These are phyloP conservation scores for Harpegnathos saltator DNA, from an alignment of 1,140 invertebrate genomes.

Conservation along the genomic window DNA sequence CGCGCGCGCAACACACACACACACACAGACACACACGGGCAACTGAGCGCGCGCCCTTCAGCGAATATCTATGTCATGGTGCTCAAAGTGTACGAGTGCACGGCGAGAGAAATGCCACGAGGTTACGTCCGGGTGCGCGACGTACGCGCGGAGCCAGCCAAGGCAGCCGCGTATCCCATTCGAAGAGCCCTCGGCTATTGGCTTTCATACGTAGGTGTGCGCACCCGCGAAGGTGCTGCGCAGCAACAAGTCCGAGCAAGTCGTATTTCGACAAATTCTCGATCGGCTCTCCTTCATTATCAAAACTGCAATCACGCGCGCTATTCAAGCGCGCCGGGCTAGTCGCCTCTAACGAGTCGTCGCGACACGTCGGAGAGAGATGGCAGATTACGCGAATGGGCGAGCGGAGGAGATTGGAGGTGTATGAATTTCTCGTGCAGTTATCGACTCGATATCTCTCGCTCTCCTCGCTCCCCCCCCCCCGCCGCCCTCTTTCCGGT, in stretches of 20 bases:
- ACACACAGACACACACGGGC: no score
- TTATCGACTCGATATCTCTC: no score
- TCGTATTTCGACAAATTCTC: background rate
- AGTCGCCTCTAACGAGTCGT: no score
- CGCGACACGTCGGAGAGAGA: no score
- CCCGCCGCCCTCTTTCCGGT: no score
- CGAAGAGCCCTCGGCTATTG: constrained; percentile 30
- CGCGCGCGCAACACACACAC: no score
- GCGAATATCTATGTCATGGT: constrained; percentile 47
- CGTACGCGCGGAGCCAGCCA: constrained; percentile 4
- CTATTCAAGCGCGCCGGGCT: background rate
- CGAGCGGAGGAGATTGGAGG: no score
- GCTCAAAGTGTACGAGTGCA: constrained; percentile 47
- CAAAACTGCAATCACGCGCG: background rate
- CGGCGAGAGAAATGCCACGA: constrained; percentile 68
- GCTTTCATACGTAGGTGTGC: constrained; percentile 2
- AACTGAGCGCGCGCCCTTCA: constrained; percentile 38
- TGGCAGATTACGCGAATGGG: no score
- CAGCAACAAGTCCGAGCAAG: constrained; percentile 12
- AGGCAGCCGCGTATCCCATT: background rate
- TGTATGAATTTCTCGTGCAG: no score
- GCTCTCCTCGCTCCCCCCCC: no score
- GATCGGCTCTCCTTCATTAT: background rate
- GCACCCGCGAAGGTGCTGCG: background rate
- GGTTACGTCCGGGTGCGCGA: constrained; percentile 69